Evolutionary conservation across 2,888 invertebrate genomes (phyloP).

Genomic region (Euphydryas editha): DNA sequence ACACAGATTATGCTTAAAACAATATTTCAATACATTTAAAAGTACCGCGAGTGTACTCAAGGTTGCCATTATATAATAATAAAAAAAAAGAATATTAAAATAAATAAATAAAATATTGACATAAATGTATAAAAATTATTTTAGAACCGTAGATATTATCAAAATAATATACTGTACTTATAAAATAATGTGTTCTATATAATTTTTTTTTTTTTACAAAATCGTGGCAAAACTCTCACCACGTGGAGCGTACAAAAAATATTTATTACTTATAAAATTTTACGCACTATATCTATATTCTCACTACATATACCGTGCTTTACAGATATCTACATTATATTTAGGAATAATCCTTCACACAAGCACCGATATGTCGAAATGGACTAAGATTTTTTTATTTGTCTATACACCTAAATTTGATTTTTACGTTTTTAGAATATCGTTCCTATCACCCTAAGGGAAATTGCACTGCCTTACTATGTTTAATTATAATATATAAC

Average conservation of each 20-base stretch:
- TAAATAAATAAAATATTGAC: slow-evolving; percentile 7
- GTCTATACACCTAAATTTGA: slow-evolving; percentile 50
- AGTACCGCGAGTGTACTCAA: slow-evolving; percentile 3
- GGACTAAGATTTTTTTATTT: slow-evolving; percentile 71
- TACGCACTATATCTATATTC: slow-evolving; percentile 46
- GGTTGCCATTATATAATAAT: slow-evolving; percentile 3
- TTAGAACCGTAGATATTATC: slow-evolving; percentile 24
- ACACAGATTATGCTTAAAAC: slow-evolving; percentile 42
- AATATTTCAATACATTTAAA: slow-evolving; percentile 18
- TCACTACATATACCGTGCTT: slow-evolving; percentile 61
- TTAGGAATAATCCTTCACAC: slow-evolving; percentile 73
- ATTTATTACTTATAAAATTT: slow-evolving; percentile 44
- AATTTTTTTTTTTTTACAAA: slow-evolving; percentile 30
- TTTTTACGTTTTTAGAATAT: slow-evolving; percentile 71
- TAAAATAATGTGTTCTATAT: slow-evolving; percentile 29
- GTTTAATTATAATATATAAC: background rate
- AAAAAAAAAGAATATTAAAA: slow-evolving; percentile 12
- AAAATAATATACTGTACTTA: slow-evolving; percentile 27
- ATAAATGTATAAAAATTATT: slow-evolving; percentile 12
- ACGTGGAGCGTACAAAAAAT: slow-evolving; percentile 45
- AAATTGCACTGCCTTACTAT: slow-evolving; percentile 1
- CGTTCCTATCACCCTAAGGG: slow-evolving; percentile 68
- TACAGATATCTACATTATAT: slow-evolving; percentile 53
- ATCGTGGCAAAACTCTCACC: slow-evolving; percentile 30
- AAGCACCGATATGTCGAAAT: slow-evolving; percentile 83